Evolutionary conservation across 2,888 invertebrate species (phyloP).

Genomic region (Calliopum simillimum): DNA sequence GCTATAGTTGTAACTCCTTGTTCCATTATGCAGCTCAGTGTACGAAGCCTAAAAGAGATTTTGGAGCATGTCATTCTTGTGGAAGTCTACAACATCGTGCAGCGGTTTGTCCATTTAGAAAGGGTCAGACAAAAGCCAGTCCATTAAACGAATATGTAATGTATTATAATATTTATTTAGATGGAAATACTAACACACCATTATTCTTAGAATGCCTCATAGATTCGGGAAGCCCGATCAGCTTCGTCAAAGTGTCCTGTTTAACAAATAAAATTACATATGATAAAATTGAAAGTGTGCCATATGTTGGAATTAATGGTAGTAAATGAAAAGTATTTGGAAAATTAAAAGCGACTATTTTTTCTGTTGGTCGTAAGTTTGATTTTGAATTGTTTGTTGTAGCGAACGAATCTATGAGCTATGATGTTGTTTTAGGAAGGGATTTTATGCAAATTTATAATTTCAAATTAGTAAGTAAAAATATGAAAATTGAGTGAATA

Average conservation of each 20-base stretch:
- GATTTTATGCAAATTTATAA: too few relatives aligned
- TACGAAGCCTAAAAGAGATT: constrained; percentile 28
- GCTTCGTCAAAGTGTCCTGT: constrained; percentile 6
- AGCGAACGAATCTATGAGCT: constrained; percentile 33
- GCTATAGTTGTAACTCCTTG: constrained; percentile 32
- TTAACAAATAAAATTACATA: neutral
- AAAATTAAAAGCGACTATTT: too few relatives aligned
- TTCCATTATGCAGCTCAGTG: constrained; percentile 32
- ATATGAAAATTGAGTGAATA: too few relatives aligned
- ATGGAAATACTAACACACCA: too few relatives aligned
- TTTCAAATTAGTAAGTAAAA: too few relatives aligned
- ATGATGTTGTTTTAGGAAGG: constrained; percentile 34
- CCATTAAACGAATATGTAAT: constrained; percentile 28
- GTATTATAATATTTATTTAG: too few relatives aligned
- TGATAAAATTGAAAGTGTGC: too few relatives aligned
- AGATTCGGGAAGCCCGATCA: constrained; percentile 34
- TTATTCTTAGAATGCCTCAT: too few relatives aligned
- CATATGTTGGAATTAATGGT: too few relatives aligned
- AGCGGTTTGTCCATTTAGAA: constrained; percentile 24
- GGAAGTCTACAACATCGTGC: constrained; percentile 22
- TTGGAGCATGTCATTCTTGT: constrained; percentile 31
- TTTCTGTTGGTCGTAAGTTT: constrained; percentile 11
- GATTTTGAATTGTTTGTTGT: constrained; percentile 30
- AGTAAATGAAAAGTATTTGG: too few relatives aligned
- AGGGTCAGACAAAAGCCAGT: too few relatives aligned